Conservation (phyloP, 1,140 invertebrate species). For the Meteorus sp. region DNA sequence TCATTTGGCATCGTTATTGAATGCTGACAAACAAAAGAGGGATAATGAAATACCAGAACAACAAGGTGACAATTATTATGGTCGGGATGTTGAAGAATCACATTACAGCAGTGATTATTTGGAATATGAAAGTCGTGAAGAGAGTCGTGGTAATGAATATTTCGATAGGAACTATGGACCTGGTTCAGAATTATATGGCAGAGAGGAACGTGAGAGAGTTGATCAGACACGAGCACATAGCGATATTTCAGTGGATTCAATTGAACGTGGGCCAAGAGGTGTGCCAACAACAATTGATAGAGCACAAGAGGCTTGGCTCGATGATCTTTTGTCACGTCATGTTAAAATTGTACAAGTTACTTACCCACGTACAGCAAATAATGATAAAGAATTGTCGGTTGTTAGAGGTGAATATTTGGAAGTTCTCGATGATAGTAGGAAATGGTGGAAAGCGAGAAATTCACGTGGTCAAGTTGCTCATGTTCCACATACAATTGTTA, state of each 20-base stretch:
- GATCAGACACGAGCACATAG: constrained; percentile 64
- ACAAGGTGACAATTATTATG: constrained; percentile 57
- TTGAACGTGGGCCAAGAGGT: constrained; percentile 64
- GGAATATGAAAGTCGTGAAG: constrained; percentile 61
- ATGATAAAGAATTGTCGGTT: constrained; percentile 96
- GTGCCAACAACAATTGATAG: constrained; percentile 50
- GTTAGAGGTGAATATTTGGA: constrained; percentile 93
- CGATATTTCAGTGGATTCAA: constrained; percentile 77
- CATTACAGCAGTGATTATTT: constrained; percentile 66
- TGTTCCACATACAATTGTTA: constrained; percentile 97
- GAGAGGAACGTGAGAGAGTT: constrained; percentile 50
- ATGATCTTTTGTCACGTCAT: constrained; percentile 73
- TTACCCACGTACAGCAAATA: constrained; percentile 94
- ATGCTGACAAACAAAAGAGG: constrained; percentile 58
- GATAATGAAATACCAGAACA: constrained; percentile 55
- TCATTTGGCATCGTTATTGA: constrained; percentile 55
- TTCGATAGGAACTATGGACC: constrained; percentile 58
- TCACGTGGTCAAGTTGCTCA: constrained; percentile 85
- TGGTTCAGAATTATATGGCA: constrained; percentile 52
- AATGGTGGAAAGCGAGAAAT: constrained; percentile 99
- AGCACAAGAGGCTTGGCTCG: constrained; percentile 69
- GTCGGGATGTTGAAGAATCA: constrained; percentile 57
- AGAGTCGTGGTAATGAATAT: constrained; percentile 56
- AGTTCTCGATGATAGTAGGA: constrained; percentile 90
- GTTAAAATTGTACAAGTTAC: constrained; percentile 90